Conservation (phyloP, 1,140 invertebrate species). For the Nephotettix cincticeps region DNA sequence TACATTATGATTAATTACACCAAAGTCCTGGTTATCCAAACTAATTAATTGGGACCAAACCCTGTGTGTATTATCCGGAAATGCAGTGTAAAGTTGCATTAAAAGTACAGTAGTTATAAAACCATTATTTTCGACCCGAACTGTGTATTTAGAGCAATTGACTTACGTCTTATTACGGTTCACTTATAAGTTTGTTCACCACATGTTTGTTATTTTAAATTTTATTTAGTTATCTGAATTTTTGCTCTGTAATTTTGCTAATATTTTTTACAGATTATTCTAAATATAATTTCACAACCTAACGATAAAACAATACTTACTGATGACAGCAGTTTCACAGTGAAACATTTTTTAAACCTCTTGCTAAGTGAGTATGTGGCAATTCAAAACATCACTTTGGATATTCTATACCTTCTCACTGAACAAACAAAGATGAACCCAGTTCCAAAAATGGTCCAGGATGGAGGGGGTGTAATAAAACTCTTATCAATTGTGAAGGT, state of each 20-base stretch:
- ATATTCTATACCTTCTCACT: slow-evolving; percentile 41
- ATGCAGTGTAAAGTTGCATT: no score
- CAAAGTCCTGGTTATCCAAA: no score
- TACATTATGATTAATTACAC: no score
- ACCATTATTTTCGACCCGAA: no score
- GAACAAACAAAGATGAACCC: slow-evolving; percentile 40
- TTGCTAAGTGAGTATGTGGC: slow-evolving; percentile 41
- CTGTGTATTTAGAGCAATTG: no score
- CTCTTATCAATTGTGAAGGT: slow-evolving; percentile 46
- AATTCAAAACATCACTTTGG: slow-evolving; percentile 44
- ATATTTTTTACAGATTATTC: slow-evolving; percentile 25
- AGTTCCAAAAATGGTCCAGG: slow-evolving; percentile 44
- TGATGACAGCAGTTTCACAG: slow-evolving; percentile 36
- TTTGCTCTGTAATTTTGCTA: background rate
- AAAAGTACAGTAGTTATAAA: no score
- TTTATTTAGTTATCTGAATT: background rate
- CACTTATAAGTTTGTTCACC: no score
- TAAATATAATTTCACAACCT: slow-evolving; percentile 30
- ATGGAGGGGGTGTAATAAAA: slow-evolving; percentile 40
- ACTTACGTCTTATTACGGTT: no score
- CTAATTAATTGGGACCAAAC: no score
- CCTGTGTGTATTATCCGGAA: no score
- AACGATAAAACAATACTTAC: background rate
- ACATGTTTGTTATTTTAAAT: no score
- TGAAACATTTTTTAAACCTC: slow-evolving; percentile 42